Conservation (phyloP, 2,113 vertebrate species). For the Tragelaphus scriptus region DNA sequence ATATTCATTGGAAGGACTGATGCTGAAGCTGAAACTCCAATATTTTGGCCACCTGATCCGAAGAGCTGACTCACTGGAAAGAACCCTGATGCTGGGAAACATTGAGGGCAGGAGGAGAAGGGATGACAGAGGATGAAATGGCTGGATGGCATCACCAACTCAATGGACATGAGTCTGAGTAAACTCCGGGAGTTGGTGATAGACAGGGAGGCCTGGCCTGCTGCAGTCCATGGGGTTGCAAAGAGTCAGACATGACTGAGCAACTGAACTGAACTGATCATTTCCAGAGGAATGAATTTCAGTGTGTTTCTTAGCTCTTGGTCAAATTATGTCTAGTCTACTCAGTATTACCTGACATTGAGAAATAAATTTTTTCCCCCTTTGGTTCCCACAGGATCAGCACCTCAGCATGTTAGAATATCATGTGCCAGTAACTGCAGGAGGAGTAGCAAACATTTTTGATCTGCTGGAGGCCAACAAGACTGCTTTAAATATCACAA, state of each 20-base stretch:
- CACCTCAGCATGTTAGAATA: slow-evolving; percentile 94
- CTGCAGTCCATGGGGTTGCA: not conserved
- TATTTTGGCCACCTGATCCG: not conserved
- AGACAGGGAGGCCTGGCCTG: not conserved
- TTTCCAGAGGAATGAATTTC: not conserved
- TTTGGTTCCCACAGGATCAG: slow-evolving; percentile 83
- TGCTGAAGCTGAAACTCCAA: not conserved
- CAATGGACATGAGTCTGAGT: not conserved
- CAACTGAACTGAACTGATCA: not conserved
- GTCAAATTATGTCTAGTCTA: not conserved
- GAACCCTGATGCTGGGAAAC: not conserved
- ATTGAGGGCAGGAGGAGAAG: not conserved
- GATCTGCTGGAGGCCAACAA: slow-evolving; percentile 92
- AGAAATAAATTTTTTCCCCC: not conserved
- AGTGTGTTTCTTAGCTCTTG: not conserved
- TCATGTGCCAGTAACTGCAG: slow-evolving; percentile 89
- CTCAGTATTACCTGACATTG: not conserved
- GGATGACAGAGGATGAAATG: not conserved
- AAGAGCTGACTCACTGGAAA: not conserved
- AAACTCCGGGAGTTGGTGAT: not conserved
- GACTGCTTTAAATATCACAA: slow-evolving; percentile 89
- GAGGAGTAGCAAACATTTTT: slow-evolving; percentile 95
- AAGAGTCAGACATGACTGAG: accelerated
- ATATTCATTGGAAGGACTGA: not conserved
- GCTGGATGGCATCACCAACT: not conserved